Evolutionary conservation across 1,140 invertebrate genomes (phyloP), one percentile per base, ranked within the genome.

Genomic region (Papilio dardanus): DNA sequence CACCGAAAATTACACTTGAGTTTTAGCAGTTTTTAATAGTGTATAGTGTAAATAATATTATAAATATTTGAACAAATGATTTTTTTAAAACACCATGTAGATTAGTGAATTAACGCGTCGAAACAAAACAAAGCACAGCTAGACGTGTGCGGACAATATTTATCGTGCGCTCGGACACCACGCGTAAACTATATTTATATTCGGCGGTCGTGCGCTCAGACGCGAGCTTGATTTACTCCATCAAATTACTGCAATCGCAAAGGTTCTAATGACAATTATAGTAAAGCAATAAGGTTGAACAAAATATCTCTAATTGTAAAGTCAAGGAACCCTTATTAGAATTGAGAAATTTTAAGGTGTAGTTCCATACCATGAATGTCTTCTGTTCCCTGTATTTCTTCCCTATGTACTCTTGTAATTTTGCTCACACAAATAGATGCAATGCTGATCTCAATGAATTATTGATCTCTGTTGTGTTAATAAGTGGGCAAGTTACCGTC

Each of bases 151-250:
- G 62, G 40, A 30, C 46, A 50, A 81, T 79, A 81, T 81, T 81
- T 79, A 81, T 79, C 74, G 66, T 74, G 71, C 71, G 30, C 74
- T 76, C 65, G 73, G 68, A 76, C 46, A 35, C 74, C 21, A 46
- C 50, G 50, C 74, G 69, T 76, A 71, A 74, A 79, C 54, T 24
- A 76, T 81, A 77, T 81, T 81, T 79, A 79, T 81, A 77, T 35
- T 31, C 31, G 14, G 46, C 42, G 42, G 31, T 65, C 24, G 46
- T 68, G 31, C 19, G 50, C 21, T 58, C 10, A 71, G 78, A 74
- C 58, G 40, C 16, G 16, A 50, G 28, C 33, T 40, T 73, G 46
- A 71, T 79, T 75, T 75, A 62, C 24, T 5, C 54, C 0, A 62
- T 12, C 58, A 68, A 76, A 71, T 7, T 54, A 21, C 12, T 10